phyloP scores from a whole-genome alignment of 2,797 vertebrate genomes.

The Danio tinwini region DNA sequence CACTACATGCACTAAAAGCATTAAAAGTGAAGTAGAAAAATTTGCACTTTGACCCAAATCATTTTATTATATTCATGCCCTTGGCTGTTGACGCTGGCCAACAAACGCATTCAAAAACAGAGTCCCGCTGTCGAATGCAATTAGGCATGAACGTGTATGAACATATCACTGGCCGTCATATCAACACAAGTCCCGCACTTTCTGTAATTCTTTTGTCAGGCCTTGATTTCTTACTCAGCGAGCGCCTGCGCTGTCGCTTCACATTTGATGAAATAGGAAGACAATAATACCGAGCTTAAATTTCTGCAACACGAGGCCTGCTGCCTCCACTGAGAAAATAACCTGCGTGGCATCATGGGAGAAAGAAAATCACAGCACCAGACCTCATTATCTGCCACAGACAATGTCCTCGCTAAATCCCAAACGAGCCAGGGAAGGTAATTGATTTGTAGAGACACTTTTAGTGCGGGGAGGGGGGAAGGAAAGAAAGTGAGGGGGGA shows the following conservation, averaged over 20 bases:
- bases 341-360: constrained; percentile 43
- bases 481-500: constrained; percentile 48
- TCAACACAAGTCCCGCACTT: neutral
- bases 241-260: neutral
- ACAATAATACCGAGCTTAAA: constrained; percentile 10
- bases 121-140: constrained; percentile 1
- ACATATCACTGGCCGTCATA: constrained; percentile 6
- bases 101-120: neutral
- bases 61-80: neutral
- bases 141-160: neutral
- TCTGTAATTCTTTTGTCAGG: neutral
- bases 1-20: too few relatives aligned
- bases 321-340: constrained; percentile 25
- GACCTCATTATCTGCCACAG: constrained; percentile 51
- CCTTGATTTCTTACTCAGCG: neutral
- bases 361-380: constrained; percentile 48
- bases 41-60: constrained; percentile 3
- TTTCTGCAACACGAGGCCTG: constrained; percentile 29
- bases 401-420: constrained; percentile 59
- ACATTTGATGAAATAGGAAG: constrained; percentile 13
- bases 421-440: constrained; percentile 57
- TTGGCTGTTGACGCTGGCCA: neutral
- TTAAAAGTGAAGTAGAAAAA: neutral
- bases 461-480: constrained; percentile 55
- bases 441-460: constrained; percentile 67